Base-by-base conservation (phyloP, 2,888 invertebrate species). In the Xylocampa areola region DNA sequence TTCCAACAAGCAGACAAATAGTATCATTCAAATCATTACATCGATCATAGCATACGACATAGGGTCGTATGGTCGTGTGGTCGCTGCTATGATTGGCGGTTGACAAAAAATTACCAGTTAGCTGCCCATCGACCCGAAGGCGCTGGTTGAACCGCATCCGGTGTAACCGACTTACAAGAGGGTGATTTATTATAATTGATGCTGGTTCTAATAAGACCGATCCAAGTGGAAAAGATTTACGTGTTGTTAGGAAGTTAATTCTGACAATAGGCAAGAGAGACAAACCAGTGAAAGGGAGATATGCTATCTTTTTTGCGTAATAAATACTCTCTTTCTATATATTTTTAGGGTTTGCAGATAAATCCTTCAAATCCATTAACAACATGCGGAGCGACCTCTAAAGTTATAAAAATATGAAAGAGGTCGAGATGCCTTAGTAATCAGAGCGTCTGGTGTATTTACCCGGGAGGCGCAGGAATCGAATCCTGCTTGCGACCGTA, bases 71-170 rank as follows among this genome's bases (percentile, higher is more conserved):
- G n/a, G n/a, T n/a, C 33, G 32, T 32, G 10, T 37, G 23, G 41
- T 80, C 57, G 66, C 76, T 55, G 70, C 69, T 73, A 70, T 87
- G 85, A 89, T 89, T 88, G 80, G 59, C 73, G 77, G 90, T 91
- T 89, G 91, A 91, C 90, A 87, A 89, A 67, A 88, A 87, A 84
- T 79, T 65, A 80, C 76, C 73, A 77, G 83, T 82, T 76, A 69
- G 54, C 55, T 77, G 73, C 58, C 59, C 86, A 85, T 70, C 90
- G 91, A 91, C 91, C 91, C 90, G 82, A 39, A 67, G 66, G 71
- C 73, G 55, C 58, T 68, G 64, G 52, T 61, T 58, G 66, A 33
- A 57, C 68, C 54, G 63, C 80, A 79, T 83, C 84, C 84, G 84
- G 76, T 65, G 72, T 72, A 67, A 76, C 77, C 73, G 57, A 39